Base-by-base conservation (phyloP, 2,797 vertebrate species). In the Sitta carolinensis region DNA sequence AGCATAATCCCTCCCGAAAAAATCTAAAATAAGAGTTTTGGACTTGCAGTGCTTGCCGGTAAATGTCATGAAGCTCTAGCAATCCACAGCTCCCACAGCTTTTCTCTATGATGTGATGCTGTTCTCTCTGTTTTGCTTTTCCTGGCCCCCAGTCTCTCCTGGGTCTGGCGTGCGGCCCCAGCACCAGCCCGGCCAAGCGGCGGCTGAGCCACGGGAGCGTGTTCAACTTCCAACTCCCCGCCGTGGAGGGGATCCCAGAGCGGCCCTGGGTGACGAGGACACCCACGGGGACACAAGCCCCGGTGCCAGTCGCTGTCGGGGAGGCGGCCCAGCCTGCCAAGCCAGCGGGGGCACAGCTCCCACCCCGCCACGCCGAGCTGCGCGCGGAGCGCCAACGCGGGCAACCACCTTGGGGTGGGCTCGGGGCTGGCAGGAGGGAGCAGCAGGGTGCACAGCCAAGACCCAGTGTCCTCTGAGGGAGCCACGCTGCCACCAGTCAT, bases 391-490 rank as follows among this genome's bases (percentile, higher is more conserved):
- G 93, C 97, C 93, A 98, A 97, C 66, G 83, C 38, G 6, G 98
- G 98, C 1, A 98, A 98, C 23, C 98, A 97, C 95, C 98, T 98
- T 0, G 98, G 98, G 52, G 87, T 97, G 84, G 96, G 97, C 4
- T 93, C 92, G 0, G 96, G 94, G 6, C 16, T 40, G 38, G 96
- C 57, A 78, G 95, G 81, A 55, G 78, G 94, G 54, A 96, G 84
- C 27, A 74, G 76, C 69, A 84, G 84, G 78, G 76, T 67, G 4
- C 81, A 69, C 23, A 92, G 88, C 48, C 88, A 89, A 15, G 97
- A 97, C 7, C 87, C 67, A 0, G 23, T 47, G 40, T 88, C 85
- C 48, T 93, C 94, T 0, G 97, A 97, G 68, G 95, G 93, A 27
- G 25, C 76, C 11, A 7, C 48, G 23, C 97, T 98, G 55, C 97